A percentile compares a stretch with the other conserved stretches of the same genome.
Conservation (phyloP, 2,797 vertebrate species). For the Sylvia borin region DNA sequence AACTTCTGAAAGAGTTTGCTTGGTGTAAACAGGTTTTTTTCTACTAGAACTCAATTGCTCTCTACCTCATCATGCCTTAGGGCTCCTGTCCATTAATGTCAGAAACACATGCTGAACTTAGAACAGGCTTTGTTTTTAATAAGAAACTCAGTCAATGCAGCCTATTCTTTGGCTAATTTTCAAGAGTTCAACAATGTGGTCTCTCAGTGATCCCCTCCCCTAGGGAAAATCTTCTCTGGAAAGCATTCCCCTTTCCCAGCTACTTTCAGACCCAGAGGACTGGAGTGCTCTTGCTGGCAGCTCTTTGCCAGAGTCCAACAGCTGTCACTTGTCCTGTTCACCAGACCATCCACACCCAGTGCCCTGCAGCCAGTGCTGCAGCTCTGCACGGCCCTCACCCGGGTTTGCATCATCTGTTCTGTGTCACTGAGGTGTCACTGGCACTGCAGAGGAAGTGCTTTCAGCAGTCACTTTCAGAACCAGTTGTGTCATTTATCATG, state of each 20-base stretch:
- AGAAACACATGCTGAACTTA: slow-evolving; percentile 49
- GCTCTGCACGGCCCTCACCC: background rate
- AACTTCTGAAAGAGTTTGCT: background rate
- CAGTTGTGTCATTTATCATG: slow-evolving; percentile 49
- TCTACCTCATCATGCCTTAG: slow-evolving; percentile 28
- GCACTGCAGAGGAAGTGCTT: slow-evolving; percentile 29
- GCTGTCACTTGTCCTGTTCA: slow-evolving; percentile 11
- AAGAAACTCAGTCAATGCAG: slow-evolving; percentile 32
- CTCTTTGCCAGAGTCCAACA: slow-evolving; percentile 47
- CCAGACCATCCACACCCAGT: background rate
- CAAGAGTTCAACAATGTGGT: slow-evolving; percentile 15
- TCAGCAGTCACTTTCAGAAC: slow-evolving; percentile 39
- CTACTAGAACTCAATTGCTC: background rate
- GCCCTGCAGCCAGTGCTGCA: background rate
- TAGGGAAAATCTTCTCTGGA: slow-evolving; percentile 55
- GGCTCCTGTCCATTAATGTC: slow-evolving; percentile 1
- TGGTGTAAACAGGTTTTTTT: background rate
- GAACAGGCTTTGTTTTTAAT: slow-evolving; percentile 48
- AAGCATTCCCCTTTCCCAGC: slow-evolving; percentile 40
- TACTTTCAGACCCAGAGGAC: slow-evolving; percentile 37
- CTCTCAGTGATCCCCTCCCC: slow-evolving; percentile 55
- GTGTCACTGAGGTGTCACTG: background rate
- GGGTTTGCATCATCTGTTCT: slow-evolving; percentile 15
- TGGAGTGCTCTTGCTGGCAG: slow-evolving; percentile 23
- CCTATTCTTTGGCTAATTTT: slow-evolving; percentile 52